Conservation (phyloP, 37 sponge, comb jelly and placozoan species). For the Chondrosia reniformis region DNA sequence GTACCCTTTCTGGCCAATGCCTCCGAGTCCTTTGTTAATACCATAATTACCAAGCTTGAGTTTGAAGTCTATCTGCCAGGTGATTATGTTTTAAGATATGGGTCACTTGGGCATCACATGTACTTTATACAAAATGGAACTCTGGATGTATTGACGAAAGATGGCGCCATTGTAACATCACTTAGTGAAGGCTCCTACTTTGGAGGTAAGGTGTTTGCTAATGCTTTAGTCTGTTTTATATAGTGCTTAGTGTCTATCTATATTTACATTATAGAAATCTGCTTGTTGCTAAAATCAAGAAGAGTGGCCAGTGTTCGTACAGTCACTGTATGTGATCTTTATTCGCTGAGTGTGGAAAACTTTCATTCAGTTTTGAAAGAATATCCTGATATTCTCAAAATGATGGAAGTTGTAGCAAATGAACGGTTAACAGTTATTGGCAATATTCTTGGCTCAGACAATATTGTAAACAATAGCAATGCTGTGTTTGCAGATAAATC, state of each 20-base stretch:
- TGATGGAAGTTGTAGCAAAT: constrained; percentile 35
- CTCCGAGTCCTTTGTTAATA: constrained; percentile 30
- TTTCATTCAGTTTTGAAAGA: constrained; percentile 32
- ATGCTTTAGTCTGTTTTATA: too few relatives aligned
- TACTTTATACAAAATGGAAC: constrained; percentile 5
- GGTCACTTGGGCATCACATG: constrained; percentile 24
- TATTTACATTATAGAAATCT: constrained; percentile 50
- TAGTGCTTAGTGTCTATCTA: too few relatives aligned
- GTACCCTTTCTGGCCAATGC: constrained; percentile 51
- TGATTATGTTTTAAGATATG: constrained; percentile 34
- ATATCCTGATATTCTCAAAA: constrained; percentile 39
- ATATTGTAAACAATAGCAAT: too few relatives aligned
- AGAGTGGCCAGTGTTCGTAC: constrained; percentile 36
- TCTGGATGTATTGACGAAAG: constrained; percentile 23
- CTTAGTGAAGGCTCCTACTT: constrained; percentile 57
- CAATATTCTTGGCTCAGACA: too few relatives aligned
- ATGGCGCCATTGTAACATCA: constrained; percentile 25
- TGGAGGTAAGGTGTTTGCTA: too few relatives aligned
- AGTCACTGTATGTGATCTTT: constrained; percentile 35
- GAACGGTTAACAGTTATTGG: constrained; percentile 36
- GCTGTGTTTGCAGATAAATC: too few relatives aligned
- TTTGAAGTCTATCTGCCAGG: constrained; percentile 63
- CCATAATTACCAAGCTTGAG: constrained; percentile 31
- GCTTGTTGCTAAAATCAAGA: constrained; percentile 37
- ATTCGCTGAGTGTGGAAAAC: constrained; percentile 21